Conservation (phyloP, 30 jellyfish, hydroid and myxozoan genomes). For the Catostylus mosaicus region DNA sequence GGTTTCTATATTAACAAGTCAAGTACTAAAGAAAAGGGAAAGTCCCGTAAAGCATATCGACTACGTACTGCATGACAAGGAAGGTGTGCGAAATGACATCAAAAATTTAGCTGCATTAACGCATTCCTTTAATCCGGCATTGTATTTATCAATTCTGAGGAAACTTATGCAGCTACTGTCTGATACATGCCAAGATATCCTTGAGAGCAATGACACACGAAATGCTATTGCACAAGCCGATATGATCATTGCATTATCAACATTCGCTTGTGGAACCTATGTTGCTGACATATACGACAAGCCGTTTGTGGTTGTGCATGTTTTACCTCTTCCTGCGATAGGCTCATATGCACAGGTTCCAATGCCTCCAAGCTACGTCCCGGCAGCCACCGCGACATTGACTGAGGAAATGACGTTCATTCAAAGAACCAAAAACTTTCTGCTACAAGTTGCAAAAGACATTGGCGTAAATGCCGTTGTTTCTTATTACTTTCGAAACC, state of each 20-base stretch:
- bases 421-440: conserved; percentile 9
- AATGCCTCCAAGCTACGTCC: conserved; percentile 60
- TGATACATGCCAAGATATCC: background rate
- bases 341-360: conserved; percentile 31
- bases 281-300: conserved; percentile 19
- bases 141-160: background rate
- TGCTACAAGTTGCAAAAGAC: background rate
- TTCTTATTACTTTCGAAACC: background rate
- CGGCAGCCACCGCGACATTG: background rate
- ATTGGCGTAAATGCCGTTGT: background rate
- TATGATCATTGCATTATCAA: conserved; percentile 5
- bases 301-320: conserved; percentile 15
- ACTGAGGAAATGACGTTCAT: conserved; percentile 36
- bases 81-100: background rate
- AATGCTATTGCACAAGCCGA: conserved; percentile 21
- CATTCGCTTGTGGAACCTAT: background rate
- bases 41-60: conserved; percentile 26
- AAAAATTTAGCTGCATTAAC: background rate
- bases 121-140: background rate
- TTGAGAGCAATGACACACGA: background rate
- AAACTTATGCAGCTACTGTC: background rate
- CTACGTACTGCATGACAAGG: background rate
- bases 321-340: conserved; percentile 2
- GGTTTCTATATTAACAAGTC: too few species aligned
- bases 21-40: conserved; percentile 36